These are phyloP conservation scores for Arion vulgaris DNA, from an alignment of 1,140 invertebrate species.

Conservation along the genomic window DNA sequence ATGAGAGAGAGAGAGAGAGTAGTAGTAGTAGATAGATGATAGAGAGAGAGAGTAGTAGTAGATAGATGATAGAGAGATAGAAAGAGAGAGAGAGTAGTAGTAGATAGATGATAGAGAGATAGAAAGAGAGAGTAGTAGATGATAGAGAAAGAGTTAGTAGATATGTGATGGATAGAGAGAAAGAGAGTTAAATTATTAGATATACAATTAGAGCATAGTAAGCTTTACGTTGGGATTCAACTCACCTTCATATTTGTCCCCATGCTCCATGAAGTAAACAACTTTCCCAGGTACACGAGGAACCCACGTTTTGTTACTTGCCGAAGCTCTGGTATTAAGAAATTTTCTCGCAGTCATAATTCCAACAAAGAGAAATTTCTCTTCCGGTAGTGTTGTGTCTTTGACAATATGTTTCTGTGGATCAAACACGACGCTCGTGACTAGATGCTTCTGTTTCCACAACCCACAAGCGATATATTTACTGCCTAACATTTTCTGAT, in stretches of 20 bases:
- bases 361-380: conserved; percentile 13
- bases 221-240: neutral
- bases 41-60: too few relatives aligned
- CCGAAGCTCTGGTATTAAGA: neutral
- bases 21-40: too few relatives aligned
- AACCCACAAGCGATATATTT: neutral
- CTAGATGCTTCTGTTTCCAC: neutral
- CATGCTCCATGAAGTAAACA: conserved; percentile 5
- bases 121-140: too few relatives aligned
- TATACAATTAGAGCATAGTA: too few relatives aligned
- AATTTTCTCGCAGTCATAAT: conserved; percentile 10
- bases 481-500: neutral
- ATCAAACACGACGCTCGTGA: too few relatives aligned
- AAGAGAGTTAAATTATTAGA: too few relatives aligned
- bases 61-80: too few relatives aligned
- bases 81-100: too few relatives aligned
- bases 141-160: too few relatives aligned
- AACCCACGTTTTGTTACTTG: neutral
- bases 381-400: neutral
- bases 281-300: neutral
- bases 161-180: too few relatives aligned
- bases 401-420: neutral
- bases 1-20: too few relatives aligned
- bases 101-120: too few relatives aligned
- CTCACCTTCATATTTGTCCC: neutral